These are phyloP conservation scores for Plectus sambesii DNA, from an alignment of 1,140 invertebrate species.

Conservation along the genomic window DNA sequence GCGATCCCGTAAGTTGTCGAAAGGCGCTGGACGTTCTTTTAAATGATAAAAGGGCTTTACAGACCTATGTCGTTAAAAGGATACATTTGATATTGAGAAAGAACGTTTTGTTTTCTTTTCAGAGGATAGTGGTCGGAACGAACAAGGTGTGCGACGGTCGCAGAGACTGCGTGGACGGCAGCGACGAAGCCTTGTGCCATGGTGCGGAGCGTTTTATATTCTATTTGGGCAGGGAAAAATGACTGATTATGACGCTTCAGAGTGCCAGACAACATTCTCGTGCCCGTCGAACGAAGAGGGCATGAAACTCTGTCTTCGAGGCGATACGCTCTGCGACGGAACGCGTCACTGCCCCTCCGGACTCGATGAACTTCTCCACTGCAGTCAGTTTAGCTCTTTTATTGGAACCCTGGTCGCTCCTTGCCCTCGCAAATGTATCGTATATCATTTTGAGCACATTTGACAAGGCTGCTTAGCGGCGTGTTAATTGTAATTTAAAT, in stretches of 20 bases:
- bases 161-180: conserved; percentile 21
- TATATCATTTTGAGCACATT: no score
- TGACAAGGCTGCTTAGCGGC: no score
- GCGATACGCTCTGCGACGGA: conserved; percentile 23
- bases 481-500: no score
- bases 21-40: neutral
- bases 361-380: conserved; percentile 25
- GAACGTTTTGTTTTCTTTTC: conserved; percentile 5
- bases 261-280: conserved; percentile 26
- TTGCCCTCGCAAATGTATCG: no score
- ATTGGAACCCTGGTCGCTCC: no score
- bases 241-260: conserved; percentile 9
- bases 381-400: conserved; percentile 20
- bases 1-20: conserved; percentile 21
- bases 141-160: conserved; percentile 27
- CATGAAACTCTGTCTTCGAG: conserved; percentile 16
- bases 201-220: conserved; percentile 10
- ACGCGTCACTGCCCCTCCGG: conserved; percentile 13
- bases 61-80: neutral
- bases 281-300: conserved; percentile 15
- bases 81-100: conserved; percentile 9
- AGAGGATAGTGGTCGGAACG: conserved; percentile 18
- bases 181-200: conserved; percentile 25
- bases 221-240: conserved; percentile 7
- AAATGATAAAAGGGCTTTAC: no score